Evolutionary conservation across 2,113 vertebrate genomes (phyloP).

Genomic region (Alethe castanea): DNA sequence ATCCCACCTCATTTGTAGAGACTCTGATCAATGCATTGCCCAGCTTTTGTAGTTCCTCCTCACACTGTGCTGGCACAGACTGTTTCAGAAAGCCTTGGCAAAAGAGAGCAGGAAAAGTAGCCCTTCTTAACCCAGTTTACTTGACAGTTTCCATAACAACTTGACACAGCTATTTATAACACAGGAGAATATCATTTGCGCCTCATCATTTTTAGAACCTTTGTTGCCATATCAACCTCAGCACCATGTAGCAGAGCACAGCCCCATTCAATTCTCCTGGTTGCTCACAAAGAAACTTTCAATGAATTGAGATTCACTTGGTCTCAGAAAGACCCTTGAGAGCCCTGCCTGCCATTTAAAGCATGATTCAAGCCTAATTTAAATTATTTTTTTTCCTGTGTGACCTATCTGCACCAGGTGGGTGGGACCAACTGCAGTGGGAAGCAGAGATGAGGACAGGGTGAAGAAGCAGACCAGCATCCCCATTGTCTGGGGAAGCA

Average conservation of each 20-base stretch:
- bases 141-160: slow-evolving; percentile 70
- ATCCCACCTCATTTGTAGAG: not conserved
- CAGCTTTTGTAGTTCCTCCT: not conserved
- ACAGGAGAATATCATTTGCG: slow-evolving; percentile 7
- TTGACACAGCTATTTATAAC: slow-evolving; percentile 62
- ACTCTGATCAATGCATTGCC: not conserved
- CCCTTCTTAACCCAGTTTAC: slow-evolving; percentile 56
- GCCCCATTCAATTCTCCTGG: not conserved
- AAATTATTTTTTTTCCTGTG: not conserved
- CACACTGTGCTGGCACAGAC: not conserved
- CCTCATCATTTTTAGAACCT: slow-evolving; percentile 61
- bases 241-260: not conserved
- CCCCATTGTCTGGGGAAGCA: not conserved
- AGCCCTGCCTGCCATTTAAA: not conserved
- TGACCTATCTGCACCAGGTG: not conserved
- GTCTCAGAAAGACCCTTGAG: not conserved
- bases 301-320: not conserved
- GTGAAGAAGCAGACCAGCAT: not conserved
- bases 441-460: not conserved
- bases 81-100: not conserved
- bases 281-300: not conserved
- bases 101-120: slow-evolving; percentile 33
- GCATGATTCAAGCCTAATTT: not conserved
- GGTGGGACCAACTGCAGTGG: not conserved
- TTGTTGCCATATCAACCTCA: slow-evolving; percentile 68